phyloP scores from a whole-genome alignment of 2,888 invertebrate species.

The Phortica okadai region DNA sequence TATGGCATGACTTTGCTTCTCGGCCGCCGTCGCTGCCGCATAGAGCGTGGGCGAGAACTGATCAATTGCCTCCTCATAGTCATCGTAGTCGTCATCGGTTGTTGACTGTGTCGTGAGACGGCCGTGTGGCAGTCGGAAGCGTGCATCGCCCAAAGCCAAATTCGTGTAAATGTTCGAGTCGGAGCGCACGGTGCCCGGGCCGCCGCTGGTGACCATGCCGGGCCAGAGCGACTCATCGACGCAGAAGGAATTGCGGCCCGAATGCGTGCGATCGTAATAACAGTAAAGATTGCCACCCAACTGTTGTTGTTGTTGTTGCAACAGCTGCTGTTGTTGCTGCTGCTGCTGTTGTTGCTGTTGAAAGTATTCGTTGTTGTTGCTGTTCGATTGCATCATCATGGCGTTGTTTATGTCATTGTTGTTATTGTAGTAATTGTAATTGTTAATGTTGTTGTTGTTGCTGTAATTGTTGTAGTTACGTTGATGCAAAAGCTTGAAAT shows the following conservation, averaged over 20 bases:
- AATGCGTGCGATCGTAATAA: constrained; percentile 61
- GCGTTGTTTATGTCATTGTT: not conserved
- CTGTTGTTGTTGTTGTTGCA: constrained; percentile 37
- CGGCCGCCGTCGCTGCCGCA: constrained; percentile 37
- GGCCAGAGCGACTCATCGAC: constrained; percentile 67
- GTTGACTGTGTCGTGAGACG: not conserved
- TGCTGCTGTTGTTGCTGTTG: constrained; percentile 24
- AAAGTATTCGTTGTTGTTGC: constrained; percentile 25
- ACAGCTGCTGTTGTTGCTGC: constrained; percentile 28
- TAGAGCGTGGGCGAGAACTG: constrained; percentile 72
- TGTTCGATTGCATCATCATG: not conserved
- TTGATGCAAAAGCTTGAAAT: constrained; percentile 1
- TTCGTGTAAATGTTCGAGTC: constrained; percentile 64
- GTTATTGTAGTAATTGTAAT: not conserved
- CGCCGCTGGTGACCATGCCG: constrained; percentile 23
- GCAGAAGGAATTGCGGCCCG: constrained; percentile 69
- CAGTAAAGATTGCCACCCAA: constrained; percentile 50
- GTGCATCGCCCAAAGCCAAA: constrained; percentile 60
- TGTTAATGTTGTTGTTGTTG: not conserved
- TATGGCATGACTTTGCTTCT: constrained; percentile 60
- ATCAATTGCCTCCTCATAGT: constrained; percentile 65
- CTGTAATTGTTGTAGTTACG: not conserved
- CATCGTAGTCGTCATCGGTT: constrained; percentile 45
- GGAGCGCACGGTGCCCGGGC: constrained; percentile 36
- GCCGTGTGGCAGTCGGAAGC: constrained; percentile 49